Percentiles rank a stretch among this genome's conserved stretches.
These are phyloP conservation scores for Hylaeus volcanicus DNA, from an alignment of 1,140 invertebrate species.

Conservation along the genomic window DNA sequence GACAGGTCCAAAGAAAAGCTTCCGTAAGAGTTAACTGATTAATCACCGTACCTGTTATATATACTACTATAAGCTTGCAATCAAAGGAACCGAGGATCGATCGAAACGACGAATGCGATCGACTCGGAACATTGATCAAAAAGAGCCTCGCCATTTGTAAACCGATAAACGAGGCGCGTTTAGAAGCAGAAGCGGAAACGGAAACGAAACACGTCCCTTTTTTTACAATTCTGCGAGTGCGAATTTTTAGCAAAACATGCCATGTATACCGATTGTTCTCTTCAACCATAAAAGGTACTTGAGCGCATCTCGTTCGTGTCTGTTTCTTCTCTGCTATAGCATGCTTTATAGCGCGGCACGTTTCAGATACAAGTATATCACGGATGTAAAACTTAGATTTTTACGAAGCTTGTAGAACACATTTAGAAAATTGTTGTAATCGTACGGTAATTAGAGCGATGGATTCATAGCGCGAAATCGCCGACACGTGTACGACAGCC, in stretches of 20 bases:
- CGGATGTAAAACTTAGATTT: background rate
- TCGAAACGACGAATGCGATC: conserved; percentile 30
- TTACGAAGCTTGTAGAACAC: background rate
- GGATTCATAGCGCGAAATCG: background rate
- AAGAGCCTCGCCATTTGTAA: conserved; percentile 40
- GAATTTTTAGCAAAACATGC: background rate
- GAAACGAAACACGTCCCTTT: conserved; percentile 27
- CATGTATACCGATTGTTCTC: background rate
- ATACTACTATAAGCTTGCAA: conserved; percentile 49
- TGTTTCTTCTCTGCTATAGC: background rate
- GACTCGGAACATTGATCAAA: conserved; percentile 44
- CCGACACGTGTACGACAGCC: background rate
- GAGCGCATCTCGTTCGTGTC: background rate
- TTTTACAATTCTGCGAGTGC: conserved; percentile 11
- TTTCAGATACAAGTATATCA: too few species aligned
- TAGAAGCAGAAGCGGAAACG: background rate
- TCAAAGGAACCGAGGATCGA: conserved; percentile 50
- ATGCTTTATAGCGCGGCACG: conserved; percentile 15
- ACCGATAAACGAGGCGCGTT: background rate
- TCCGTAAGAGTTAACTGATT: conserved; percentile 2
- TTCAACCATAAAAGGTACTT: background rate
- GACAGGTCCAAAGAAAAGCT: conserved; percentile 2
- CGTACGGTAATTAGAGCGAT: background rate
- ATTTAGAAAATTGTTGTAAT: conserved; percentile 5
- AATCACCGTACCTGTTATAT: conserved; percentile 58